Percentiles rank a stretch among this genome's conserved stretches.
Conservation (phyloP, 2,113 vertebrate genomes). For the Sminthopsis crassicaudata region DNA sequence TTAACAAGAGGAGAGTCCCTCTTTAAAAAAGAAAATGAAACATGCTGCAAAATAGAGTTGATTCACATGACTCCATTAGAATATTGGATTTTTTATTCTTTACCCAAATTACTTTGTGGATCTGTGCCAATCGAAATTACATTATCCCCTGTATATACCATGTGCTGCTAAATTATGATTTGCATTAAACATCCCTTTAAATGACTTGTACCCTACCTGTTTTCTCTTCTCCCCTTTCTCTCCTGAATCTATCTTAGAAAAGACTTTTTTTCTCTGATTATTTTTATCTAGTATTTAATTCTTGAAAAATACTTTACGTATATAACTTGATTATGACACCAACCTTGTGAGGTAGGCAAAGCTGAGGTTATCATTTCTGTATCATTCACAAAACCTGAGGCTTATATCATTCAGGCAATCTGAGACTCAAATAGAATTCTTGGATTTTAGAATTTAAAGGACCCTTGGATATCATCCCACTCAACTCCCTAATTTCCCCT, state of each 20-base stretch:
- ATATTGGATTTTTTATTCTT: not conserved
- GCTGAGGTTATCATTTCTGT: not conserved
- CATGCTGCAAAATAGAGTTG: constrained; percentile 21
- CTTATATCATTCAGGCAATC: not conserved
- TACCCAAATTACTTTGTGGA: constrained; percentile 19
- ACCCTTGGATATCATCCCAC: not conserved
- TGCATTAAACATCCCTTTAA: constrained; percentile 12
- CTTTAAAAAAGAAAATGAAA: constrained; percentile 18
- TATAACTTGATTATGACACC: not conserved
- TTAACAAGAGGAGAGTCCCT: constrained; percentile 16
- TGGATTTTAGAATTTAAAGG: not conserved
- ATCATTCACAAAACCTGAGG: not conserved
- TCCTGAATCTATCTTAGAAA: not conserved
- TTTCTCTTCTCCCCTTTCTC: not conserved
- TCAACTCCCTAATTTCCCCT: not conserved
- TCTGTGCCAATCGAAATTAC: not conserved
- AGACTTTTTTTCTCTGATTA: not conserved
- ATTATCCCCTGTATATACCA: not conserved
- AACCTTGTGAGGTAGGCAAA: not conserved
- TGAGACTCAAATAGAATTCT: not conserved
- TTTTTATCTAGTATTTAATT: not conserved
- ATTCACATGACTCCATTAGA: constrained; percentile 14
- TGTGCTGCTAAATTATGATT: constrained; percentile 40
- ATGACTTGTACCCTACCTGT: not conserved
- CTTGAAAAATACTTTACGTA: not conserved